Evolutionary conservation across 2,797 vertebrate genomes (phyloP), one percentile per base, ranked within the genome.

Genomic region (Chloroceryle amazona): DNA sequence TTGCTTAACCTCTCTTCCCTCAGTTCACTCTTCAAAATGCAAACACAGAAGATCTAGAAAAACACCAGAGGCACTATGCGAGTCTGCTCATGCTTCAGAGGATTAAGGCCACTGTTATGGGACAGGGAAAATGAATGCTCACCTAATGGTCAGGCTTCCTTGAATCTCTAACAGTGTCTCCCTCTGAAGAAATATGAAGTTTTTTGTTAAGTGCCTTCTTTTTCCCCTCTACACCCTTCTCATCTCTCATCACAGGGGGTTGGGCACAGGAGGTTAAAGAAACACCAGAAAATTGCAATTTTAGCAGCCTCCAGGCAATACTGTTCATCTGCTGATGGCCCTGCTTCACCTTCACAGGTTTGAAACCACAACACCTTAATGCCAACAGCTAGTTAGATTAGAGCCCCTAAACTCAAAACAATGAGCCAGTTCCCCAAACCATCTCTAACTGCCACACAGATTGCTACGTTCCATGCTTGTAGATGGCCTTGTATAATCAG

Each of bases 231-330:
- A 15, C 23, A 31, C 18, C n/a, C 9, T 57, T 84, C 26, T 63
- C 3, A 47, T 51, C 85, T 93, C 49, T 80, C 42, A 35, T 67
- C 44, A 78, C 44, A 86, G 11, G 35, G 6, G 5, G 21, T 1
- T 85, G 35, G 23, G 39, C 19, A 63, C 42, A 52, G 18, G 20
- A 71, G 7, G 29, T 37, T 33, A 33, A 89, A 74, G 31, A 66
- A 90, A 89, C 11, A 72, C 1, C 18, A 95, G 46, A 62, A 89
- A 81, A 68, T 11, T 25, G 20, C 37, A 58, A 60, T 70, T 80
- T 85, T 17, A 54, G 21, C 54, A 91, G 55, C 63, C 47, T 86
- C 31, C 37, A 81, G 72, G 70, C 57, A 86, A 71, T 16, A 90
- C 17, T 19, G 29, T 60, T 85, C 67, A 93, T 44, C 28, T 92